Evolutionary conservation across 2,888 invertebrate genomes (phyloP).

Genomic region (Epirrhoe alternata): DNA sequence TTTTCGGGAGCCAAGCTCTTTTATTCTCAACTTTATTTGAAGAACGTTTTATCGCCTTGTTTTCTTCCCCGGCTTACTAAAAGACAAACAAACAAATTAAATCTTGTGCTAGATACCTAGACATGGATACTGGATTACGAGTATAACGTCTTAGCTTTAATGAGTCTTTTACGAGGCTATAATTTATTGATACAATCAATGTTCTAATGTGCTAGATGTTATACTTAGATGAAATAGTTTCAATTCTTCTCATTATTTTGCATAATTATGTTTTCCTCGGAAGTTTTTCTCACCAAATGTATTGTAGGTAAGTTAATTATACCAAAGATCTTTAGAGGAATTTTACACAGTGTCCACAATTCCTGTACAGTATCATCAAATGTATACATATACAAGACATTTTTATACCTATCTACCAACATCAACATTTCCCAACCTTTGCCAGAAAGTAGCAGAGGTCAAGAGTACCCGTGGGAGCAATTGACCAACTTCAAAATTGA

Average conservation of each 20-base stretch:
- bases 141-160: neutral
- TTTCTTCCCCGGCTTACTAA: conserved; percentile 17
- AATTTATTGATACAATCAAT: conserved; percentile 4
- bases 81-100: conserved; percentile 21
- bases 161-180: neutral
- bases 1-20: neutral
- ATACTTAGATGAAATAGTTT: neutral
- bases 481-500: neutral
- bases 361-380: no score
- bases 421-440: no score
- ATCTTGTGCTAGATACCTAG: conserved; percentile 13
- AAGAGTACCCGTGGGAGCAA: no score
- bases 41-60: conserved; percentile 25
- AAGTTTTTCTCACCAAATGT: no score
- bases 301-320: no score
- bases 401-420: no score
- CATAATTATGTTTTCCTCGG: no score
- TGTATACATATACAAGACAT: no score
- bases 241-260: no score
- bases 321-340: no score
- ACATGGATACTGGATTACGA: conserved; percentile 2
- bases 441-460: no score
- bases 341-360: no score
- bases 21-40: neutral
- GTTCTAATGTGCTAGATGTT: neutral